Evolutionary conservation across 2,797 vertebrate genomes (phyloP).

Genomic region (Orientallactaga sibirica): DNA sequence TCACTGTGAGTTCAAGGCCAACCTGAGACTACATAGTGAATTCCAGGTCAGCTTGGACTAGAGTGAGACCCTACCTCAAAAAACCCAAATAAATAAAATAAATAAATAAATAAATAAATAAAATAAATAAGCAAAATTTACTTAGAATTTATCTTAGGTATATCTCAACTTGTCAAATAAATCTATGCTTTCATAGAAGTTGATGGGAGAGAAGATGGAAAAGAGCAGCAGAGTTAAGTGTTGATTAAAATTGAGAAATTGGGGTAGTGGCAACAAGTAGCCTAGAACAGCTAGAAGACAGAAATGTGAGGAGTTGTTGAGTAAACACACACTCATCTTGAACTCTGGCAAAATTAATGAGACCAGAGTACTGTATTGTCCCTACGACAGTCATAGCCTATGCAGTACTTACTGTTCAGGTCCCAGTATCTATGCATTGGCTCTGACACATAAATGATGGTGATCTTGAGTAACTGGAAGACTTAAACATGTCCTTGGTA

Average conservation of each 20-base stretch:
- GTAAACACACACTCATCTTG: neutral
- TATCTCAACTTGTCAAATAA: neutral
- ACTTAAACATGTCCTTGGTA: neutral
- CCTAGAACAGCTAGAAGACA: neutral
- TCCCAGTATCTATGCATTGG: neutral
- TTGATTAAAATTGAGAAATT: neutral
- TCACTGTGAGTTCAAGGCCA: no score
- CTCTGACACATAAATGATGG: neutral
- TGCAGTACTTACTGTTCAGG: neutral
- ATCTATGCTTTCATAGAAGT: neutral
- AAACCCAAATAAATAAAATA: no score
- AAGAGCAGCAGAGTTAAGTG: neutral
- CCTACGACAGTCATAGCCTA: neutral
- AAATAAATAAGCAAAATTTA: constrained; percentile 23
- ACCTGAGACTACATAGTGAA: no score
- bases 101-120: no score
- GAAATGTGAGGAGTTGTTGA: neutral
- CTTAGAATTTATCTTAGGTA: neutral
- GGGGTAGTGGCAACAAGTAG: neutral
- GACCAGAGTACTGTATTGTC: neutral
- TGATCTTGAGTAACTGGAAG: neutral
- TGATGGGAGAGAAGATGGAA: neutral
- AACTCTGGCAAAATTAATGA: neutral
- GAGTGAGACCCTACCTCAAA: no score
- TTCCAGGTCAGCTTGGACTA: no score